Percentiles rank a stretch among this genome's conserved stretches.
These are phyloP conservation scores for Anoura caudifer DNA, from an alignment of 2,113 vertebrate species.

Conservation along the genomic window DNA sequence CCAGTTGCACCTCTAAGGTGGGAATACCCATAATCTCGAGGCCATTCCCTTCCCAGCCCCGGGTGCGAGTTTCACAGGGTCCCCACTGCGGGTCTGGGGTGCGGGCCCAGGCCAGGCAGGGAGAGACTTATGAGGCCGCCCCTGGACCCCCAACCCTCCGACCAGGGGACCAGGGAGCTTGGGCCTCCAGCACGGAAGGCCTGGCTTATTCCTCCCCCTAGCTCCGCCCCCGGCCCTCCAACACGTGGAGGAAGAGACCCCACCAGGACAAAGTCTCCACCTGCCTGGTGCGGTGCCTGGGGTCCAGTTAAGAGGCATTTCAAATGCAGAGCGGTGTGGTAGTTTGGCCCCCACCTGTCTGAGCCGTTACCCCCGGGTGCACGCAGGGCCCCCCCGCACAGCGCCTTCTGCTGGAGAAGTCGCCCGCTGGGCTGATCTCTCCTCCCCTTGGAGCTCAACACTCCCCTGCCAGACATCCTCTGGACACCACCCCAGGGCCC, in stretches of 20 bases:
- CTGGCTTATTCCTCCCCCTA: background rate
- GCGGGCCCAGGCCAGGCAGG: accelerated
- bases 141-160: background rate
- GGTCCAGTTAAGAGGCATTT: too few species aligned
- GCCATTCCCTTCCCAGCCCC: too few species aligned
- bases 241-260: background rate
- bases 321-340: accelerated
- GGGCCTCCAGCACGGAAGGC: background rate
- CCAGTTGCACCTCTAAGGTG: accelerated
- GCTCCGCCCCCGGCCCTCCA: accelerated
- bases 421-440: accelerated
- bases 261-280: accelerated
- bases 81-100: background rate
- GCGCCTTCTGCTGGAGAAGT: background rate
- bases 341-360: accelerated
- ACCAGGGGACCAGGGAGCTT: too few species aligned
- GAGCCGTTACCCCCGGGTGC: accelerated
- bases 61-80: accelerated
- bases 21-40: accelerated
- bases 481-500: background rate
- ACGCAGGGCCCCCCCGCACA: background rate
- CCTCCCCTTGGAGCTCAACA: accelerated
- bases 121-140: too few species aligned
- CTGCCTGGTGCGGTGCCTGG: background rate
- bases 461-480: background rate